A percentile compares a stretch with the other conserved stretches of the same genome.
phyloP scores from a whole-genome alignment of 92 coral and sea anemone genomes.

The Hydrozoanthus gracilis region DNA sequence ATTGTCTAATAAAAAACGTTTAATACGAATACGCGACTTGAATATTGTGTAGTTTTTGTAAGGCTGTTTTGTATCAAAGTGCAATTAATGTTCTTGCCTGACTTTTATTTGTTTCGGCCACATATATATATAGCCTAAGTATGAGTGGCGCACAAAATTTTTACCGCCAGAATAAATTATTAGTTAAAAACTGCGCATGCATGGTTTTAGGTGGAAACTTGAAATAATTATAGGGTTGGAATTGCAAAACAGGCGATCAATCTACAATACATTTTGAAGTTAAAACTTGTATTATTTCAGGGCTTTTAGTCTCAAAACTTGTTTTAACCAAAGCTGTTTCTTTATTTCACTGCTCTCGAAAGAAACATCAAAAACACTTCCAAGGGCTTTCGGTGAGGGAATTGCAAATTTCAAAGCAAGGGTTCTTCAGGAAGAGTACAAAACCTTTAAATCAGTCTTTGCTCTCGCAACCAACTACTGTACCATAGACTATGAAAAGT shows the following conservation, averaged over 20 bases:
- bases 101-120: no score
- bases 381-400: conserved; percentile 46
- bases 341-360: no score
- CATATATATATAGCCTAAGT: neutral
- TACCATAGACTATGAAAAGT: conserved; percentile 39
- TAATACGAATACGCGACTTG: no score
- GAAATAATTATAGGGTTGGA: neutral
- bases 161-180: no score
- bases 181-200: neutral
- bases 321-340: neutral
- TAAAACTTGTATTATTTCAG: neutral
- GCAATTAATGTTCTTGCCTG: no score
- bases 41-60: no score
- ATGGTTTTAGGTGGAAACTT: neutral
- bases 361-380: neutral
- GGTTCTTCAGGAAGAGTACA: conserved; percentile 49
- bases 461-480: conserved; percentile 30
- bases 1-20: no score
- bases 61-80: no score
- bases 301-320: neutral
- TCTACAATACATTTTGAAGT: neutral
- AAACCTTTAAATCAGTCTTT: conserved; percentile 24
- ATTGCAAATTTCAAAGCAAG: conserved; percentile 42
- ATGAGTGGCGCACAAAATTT: neutral
- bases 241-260: neutral